A percentile compares a stretch with the other conserved stretches of the same genome.
phyloP scores from a whole-genome alignment of 2,113 vertebrate species.

The Rafetus swinhoei region DNA sequence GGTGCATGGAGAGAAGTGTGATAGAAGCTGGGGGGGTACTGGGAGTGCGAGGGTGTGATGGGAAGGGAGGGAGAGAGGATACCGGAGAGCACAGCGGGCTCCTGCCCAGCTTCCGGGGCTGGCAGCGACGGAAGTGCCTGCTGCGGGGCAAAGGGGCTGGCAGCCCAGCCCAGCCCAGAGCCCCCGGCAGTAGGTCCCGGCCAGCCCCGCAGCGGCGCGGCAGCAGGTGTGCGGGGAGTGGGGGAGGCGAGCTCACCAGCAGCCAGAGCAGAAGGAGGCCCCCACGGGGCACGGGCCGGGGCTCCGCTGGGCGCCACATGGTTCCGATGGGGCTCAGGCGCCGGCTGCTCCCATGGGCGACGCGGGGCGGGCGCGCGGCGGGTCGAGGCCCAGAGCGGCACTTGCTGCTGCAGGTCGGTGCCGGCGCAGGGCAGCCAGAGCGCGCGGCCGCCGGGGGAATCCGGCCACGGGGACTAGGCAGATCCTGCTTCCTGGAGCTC shows the following conservation, averaged over 20 bases:
- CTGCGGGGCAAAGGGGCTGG: not conserved
- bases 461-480: conserved; percentile 1
- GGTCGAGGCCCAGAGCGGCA: not conserved
- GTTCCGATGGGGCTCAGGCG: conserved; percentile 23
- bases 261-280: not conserved
- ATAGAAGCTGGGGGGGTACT: not conserved
- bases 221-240: not conserved
- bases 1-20: not conserved
- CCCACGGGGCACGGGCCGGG: not conserved
- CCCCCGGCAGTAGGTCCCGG: not conserved
- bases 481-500: conserved; percentile 52
- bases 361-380: not conserved
- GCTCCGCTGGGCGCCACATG: not conserved
- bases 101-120: conserved; percentile 11
- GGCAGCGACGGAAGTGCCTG: not conserved
- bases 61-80: not conserved
- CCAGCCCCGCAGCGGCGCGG: conserved; percentile 9
- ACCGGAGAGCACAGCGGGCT: not conserved
- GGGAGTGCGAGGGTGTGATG: not conserved
- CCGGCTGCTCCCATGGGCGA: not conserved
- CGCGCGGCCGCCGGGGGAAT: conserved; percentile 46
- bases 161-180: too few species aligned
- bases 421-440: too few species aligned
- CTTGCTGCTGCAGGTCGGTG: too few species aligned
- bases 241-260: not conserved